Percentiles rank a stretch among this genome's conserved stretches.
Evolutionary conservation across 2,888 invertebrate genomes (phyloP).

Genomic region (Eristalinus sepulchralis): DNA sequence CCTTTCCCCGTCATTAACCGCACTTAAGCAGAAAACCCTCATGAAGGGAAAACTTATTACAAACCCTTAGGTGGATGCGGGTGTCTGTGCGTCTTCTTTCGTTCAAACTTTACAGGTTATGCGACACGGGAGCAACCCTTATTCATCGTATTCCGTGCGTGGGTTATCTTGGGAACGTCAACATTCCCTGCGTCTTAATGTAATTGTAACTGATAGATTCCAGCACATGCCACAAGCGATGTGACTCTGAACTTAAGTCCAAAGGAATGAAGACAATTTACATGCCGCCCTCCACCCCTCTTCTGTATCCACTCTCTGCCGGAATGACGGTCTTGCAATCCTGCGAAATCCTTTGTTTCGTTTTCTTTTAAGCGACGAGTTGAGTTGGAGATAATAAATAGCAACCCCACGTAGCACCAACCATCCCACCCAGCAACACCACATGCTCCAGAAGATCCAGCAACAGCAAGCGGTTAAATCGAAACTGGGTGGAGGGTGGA

Average conservation of each 20-base stretch:
- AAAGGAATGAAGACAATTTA: conserved; percentile 7
- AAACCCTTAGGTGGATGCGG: not conserved
- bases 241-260: conserved; percentile 1
- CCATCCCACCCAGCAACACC: not conserved
- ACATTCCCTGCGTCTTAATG: conserved; percentile 29
- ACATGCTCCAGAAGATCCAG: not conserved
- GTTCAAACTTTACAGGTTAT: not conserved
- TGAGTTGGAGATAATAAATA: conserved; percentile 58
- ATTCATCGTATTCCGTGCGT: not conserved
- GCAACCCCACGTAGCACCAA: conserved; percentile 20
- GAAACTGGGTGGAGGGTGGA: not conserved
- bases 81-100: not conserved
- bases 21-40: not conserved
- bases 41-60: not conserved
- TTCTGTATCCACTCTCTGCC: not conserved
- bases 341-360: conserved; percentile 54
- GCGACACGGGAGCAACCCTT: not conserved
- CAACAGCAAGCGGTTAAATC: not conserved
- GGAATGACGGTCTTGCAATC: not conserved
- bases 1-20: not conserved
- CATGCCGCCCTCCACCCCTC: not conserved
- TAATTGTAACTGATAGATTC: conserved; percentile 58
- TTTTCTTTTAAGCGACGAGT: conserved; percentile 42
- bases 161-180: conserved; percentile 18
- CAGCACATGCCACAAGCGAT: conserved; percentile 8